A percentile compares a stretch with the other conserved stretches of the same genome.
phyloP scores from a whole-genome alignment of 2,113 vertebrate species.

The Vireo altiloquus region DNA sequence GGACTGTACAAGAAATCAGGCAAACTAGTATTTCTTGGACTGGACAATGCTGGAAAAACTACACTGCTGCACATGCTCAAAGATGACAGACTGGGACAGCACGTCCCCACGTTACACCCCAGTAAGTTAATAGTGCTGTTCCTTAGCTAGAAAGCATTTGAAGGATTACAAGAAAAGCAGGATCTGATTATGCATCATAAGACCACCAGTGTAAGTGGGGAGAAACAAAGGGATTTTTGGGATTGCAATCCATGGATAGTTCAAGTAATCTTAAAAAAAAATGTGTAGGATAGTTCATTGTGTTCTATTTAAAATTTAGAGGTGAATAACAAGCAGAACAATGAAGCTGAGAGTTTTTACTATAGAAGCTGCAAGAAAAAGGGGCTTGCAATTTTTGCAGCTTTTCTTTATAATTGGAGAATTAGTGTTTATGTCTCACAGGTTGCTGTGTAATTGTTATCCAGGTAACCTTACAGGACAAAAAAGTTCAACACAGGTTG shows the following conservation, averaged over 20 bases:
- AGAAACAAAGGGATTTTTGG: background rate
- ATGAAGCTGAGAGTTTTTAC: background rate
- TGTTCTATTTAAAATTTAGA: background rate
- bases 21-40: conserved; percentile 97
- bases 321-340: background rate
- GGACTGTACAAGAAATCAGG: conserved; percentile 98
- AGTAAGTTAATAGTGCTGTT: conserved; percentile 80
- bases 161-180: background rate
- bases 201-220: background rate
- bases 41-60: conserved; percentile 99
- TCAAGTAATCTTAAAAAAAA: background rate
- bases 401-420: background rate
- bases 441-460: background rate
- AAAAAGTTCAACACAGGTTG: background rate
- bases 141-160: background rate
- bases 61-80: conserved; percentile 99
- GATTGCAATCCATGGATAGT: background rate
- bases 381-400: background rate
- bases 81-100: conserved; percentile 97
- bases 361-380: background rate
- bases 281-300: background rate
- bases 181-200: background rate
- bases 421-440: background rate
- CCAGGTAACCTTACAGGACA: background rate
- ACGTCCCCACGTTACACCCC: conserved; percentile 95